Evolutionary conservation across 2,888 invertebrate species (phyloP).

Genomic region (Camptogramma bilineatum): DNA sequence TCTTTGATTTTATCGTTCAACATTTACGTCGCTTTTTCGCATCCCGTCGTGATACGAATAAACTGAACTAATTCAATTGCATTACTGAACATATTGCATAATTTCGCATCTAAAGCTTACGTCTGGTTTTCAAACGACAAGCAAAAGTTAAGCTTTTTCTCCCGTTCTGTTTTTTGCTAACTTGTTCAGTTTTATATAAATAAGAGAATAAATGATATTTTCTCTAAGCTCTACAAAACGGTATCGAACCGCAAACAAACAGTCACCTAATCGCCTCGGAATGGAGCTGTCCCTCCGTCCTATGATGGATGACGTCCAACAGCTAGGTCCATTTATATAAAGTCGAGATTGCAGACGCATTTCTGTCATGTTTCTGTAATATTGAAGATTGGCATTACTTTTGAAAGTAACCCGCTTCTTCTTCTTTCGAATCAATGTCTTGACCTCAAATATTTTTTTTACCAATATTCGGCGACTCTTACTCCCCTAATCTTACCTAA

Average conservation of each 20-base stretch:
- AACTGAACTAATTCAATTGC: background rate
- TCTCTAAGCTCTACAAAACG: conserved; percentile 13
- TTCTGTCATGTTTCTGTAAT: conserved; percentile 32
- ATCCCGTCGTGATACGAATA: background rate
- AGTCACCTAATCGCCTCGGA: conserved; percentile 31
- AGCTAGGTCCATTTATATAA: conserved; percentile 29
- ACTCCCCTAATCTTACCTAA: no score
- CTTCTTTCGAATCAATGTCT: no score
- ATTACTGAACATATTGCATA: background rate
- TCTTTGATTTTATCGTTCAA: background rate
- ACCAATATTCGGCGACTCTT: no score
- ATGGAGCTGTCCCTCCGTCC: conserved; percentile 34
- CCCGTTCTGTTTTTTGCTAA: background rate
- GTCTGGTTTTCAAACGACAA: no score
- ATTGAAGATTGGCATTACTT: background rate
- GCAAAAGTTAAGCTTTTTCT: no score
- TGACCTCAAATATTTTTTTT: no score
- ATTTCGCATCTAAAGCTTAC: no score
- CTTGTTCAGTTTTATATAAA: background rate
- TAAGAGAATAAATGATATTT: conserved; percentile 8
- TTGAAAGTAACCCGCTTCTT: background rate
- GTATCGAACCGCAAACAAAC: conserved; percentile 31
- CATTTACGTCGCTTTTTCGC: background rate
- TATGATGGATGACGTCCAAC: conserved; percentile 41
- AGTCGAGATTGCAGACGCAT: conserved; percentile 37